Percentiles rank a stretch among this genome's conserved stretches.
Evolutionary conservation across 2,797 vertebrate genomes (phyloP).

Genomic region (Pelodytes ibericus): DNA sequence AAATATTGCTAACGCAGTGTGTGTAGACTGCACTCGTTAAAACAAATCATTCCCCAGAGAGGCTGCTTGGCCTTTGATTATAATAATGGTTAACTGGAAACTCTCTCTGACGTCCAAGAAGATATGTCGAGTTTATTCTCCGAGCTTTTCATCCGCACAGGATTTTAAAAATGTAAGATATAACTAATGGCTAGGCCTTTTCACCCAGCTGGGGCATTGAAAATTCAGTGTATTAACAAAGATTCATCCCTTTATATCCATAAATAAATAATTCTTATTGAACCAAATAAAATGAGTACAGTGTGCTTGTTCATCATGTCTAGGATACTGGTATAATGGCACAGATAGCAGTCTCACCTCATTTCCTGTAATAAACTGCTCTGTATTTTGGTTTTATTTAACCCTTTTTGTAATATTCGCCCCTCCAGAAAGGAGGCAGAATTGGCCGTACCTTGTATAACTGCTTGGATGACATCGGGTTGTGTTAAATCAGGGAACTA

Average conservation of each 20-base stretch:
- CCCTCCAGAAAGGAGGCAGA: background rate
- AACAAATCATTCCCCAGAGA: background rate
- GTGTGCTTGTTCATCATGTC: constrained; percentile 13
- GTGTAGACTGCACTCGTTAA: background rate
- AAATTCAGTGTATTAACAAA: constrained; percentile 43
- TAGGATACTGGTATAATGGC: constrained; percentile 10
- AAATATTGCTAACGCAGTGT: background rate
- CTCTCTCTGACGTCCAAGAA: background rate
- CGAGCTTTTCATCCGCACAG: constrained; percentile 11
- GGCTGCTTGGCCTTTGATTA: background rate
- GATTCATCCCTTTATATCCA: constrained; percentile 37
- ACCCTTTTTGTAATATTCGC: background rate
- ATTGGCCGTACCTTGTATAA: background rate
- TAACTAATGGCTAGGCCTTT: constrained; percentile 41
- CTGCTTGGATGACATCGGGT: background rate
- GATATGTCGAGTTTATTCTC: constrained; percentile 8
- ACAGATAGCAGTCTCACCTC: constrained; percentile 16
- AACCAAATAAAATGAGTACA: constrained; percentile 22
- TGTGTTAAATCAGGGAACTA: background rate
- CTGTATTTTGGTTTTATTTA: constrained; percentile 2
- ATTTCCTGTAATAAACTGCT: constrained; percentile 8
- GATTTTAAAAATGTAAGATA: constrained; percentile 43
- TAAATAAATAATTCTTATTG: constrained; percentile 54
- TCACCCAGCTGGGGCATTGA: constrained; percentile 39
- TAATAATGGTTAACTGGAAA: constrained; percentile 1